Evolutionary conservation across 2,113 vertebrate genomes (phyloP).

Genomic region (Ceyx melanurus): DNA sequence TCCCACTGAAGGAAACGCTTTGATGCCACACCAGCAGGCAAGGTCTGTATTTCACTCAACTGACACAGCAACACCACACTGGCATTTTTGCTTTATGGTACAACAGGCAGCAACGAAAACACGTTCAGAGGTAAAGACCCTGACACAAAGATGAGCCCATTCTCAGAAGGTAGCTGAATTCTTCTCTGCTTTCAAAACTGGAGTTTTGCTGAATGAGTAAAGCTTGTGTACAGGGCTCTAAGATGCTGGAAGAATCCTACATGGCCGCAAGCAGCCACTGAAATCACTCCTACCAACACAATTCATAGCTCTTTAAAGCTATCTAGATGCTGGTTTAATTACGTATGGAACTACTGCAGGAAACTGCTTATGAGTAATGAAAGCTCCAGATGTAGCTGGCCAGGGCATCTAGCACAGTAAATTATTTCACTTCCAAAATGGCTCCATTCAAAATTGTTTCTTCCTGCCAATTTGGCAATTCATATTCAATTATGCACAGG

Average conservation of each 20-base stretch:
- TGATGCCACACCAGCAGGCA: slow-evolving; percentile 26
- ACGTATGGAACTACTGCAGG: slow-evolving; percentile 6
- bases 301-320: background rate
- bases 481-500: background rate
- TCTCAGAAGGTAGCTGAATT: background rate
- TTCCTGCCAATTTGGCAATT: background rate
- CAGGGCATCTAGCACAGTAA: background rate
- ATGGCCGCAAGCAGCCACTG: background rate
- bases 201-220: background rate
- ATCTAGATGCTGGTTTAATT: background rate
- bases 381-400: slow-evolving; percentile 7
- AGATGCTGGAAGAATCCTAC: background rate
- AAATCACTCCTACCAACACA: background rate
- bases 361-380: slow-evolving; percentile 13
- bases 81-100: background rate
- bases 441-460: slow-evolving; percentile 3
- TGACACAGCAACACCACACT: background rate
- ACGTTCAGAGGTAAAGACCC: background rate
- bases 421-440: background rate
- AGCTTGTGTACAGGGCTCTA: background rate
- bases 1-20: background rate
- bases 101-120: background rate
- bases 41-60: background rate
- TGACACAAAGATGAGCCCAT: background rate
- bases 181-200: background rate